Percentiles rank a stretch among this genome's conserved stretches.
phyloP scores from a whole-genome alignment of 2,888 invertebrate species.

The Epirrhoe alternata region DNA sequence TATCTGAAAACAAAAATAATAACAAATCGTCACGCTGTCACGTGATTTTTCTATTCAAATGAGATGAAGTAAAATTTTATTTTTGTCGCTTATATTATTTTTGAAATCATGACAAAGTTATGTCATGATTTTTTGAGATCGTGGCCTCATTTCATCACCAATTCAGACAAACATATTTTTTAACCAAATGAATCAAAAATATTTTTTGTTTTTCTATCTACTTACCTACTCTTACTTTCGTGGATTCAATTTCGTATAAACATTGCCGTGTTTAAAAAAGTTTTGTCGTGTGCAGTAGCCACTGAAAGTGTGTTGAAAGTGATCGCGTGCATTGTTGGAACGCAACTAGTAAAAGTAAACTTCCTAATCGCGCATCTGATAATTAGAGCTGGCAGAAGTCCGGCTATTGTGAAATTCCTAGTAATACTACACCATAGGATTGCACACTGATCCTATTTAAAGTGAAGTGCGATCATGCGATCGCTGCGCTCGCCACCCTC shows the following conservation, averaged over 20 bases:
- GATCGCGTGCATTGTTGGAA: slow-evolving; percentile 68
- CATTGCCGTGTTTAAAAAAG: slow-evolving; percentile 30
- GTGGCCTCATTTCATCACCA: background rate
- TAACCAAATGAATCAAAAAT: background rate
- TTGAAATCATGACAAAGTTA: slow-evolving; percentile 2
- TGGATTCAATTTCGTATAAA: slow-evolving; percentile 30
- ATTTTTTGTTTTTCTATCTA: slow-evolving; percentile 3
- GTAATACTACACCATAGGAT: background rate
- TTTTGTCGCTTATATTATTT: background rate
- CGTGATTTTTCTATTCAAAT: no score
- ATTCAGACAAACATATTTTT: background rate
- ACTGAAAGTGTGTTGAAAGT: slow-evolving; percentile 76
- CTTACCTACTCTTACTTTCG: slow-evolving; percentile 47
- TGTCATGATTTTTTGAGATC: no score
- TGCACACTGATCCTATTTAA: no score
- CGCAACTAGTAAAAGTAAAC: slow-evolving; percentile 79
- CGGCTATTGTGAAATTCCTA: slow-evolving; percentile 5
- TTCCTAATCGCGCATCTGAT: slow-evolving; percentile 66
- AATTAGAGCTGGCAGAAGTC: slow-evolving; percentile 8
- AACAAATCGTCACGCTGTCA: no score
- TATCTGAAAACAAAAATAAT: no score
- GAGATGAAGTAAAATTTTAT: background rate
- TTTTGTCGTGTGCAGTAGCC: slow-evolving; percentile 37
- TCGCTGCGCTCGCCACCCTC: no score
- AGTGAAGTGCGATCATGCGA: no score